phyloP scores from a whole-genome alignment of 2,888 invertebrate genomes.

The Noctua pronuba region DNA sequence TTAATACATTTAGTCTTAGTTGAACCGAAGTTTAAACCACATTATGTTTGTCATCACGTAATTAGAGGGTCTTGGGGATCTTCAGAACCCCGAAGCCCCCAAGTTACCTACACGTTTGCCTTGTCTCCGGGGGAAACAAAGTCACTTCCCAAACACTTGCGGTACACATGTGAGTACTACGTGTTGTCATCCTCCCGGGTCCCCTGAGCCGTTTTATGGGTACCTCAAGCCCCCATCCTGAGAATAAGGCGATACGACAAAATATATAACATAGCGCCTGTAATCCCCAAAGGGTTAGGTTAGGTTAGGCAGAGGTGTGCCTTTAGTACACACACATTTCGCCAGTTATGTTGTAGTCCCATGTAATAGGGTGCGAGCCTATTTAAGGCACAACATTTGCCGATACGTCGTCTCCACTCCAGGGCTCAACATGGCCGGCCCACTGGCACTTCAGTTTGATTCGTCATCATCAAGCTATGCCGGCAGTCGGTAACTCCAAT shows the following conservation, averaged over 20 bases:
- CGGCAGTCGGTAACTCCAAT: background rate
- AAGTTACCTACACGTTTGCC: conserved; percentile 2
- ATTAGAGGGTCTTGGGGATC: conserved; percentile 12
- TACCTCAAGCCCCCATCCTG: background rate
- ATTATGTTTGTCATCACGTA: conserved; percentile 29
- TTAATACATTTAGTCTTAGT: background rate
- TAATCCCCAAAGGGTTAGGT: background rate
- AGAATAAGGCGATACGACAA: background rate
- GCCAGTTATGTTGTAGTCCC: background rate
- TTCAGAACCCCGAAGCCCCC: background rate
- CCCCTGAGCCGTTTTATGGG: background rate
- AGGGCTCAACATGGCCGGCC: background rate
- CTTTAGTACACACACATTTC: background rate
- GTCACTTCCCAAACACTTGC: conserved; percentile 2
- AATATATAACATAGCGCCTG: background rate
- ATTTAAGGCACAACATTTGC: background rate
- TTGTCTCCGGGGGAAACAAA: conserved; percentile 4
- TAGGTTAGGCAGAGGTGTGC: background rate
- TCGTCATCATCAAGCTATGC: too few species aligned
- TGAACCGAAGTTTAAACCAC: conserved; percentile 19
- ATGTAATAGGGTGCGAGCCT: background rate
- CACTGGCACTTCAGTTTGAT: too few species aligned
- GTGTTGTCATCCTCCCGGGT: background rate
- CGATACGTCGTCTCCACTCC: background rate
- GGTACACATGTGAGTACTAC: background rate